A percentile compares a stretch with the other conserved stretches of the same genome.
Evolutionary conservation across 2,113 vertebrate genomes (phyloP).

Genomic region (Cheilinus undulatus): DNA sequence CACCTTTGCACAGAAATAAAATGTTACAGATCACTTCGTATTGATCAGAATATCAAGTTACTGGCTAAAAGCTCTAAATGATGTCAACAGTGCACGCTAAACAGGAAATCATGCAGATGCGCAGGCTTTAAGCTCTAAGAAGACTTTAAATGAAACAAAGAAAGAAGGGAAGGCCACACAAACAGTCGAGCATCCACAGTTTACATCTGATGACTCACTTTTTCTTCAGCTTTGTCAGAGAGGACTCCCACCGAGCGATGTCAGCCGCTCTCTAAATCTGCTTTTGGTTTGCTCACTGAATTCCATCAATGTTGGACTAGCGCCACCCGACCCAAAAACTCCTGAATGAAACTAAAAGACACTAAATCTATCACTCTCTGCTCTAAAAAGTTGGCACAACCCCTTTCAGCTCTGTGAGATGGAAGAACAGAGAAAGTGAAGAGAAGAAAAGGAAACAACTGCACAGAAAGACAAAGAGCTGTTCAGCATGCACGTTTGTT

Average conservation of each 20-base stretch:
- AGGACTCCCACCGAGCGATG: not conserved
- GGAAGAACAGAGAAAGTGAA: not conserved
- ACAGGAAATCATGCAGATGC: not conserved
- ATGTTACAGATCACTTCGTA: too few species aligned
- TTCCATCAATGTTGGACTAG: conserved; percentile 22
- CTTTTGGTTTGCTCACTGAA: conserved; percentile 39
- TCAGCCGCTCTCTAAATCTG: conserved; percentile 12
- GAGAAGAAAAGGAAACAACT: conserved; percentile 16
- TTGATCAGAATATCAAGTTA: too few species aligned
- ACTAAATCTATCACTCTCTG: not conserved
- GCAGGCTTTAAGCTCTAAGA: not conserved
- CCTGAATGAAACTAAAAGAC: conserved; percentile 31
- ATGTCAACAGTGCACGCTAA: not conserved
- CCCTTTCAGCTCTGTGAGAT: not conserved
- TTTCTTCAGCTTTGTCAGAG: conserved; percentile 8
- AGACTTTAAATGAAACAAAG: not conserved
- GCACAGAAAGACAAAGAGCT: conserved; percentile 49
- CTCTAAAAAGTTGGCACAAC: not conserved
- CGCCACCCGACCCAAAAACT: conserved; percentile 13
- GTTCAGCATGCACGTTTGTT: conserved; percentile 18
- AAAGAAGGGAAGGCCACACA: conserved; percentile 4
- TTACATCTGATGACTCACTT: conserved; percentile 41
- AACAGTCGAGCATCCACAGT: not conserved
- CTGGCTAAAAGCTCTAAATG: too few species aligned
- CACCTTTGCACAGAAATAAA: too few species aligned